Base-by-base conservation (phyloP, 2,888 invertebrate genomes). In the Clunio marinus region DNA sequence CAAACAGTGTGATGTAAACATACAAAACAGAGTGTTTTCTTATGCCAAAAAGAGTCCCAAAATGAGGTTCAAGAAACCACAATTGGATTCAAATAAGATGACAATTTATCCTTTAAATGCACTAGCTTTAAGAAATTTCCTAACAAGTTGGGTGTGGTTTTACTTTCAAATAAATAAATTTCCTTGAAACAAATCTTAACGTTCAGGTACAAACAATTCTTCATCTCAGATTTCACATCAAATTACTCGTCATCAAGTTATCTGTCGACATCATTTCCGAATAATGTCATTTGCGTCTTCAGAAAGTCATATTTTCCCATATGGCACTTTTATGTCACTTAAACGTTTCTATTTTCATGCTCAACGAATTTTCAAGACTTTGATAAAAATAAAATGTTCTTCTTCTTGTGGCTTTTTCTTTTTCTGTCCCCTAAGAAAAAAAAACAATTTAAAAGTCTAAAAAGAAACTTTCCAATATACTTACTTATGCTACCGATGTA, bases 251-350 rank as follows among this genome's bases (percentile, higher is more conserved):
- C 10, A 32, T 10, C 32, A n/a, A n/a, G n/a, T n/a, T n/a, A n/a
- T n/a, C 32, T 32, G 10, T 22, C 22, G 24, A 17, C 55, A n/a
- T 22, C 55, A 22, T 45, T 13, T 45, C 15, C 45, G 45, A 45
- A 22, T 3, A 22, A 51, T 13, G 8, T 22, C 27, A 2, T 57
- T 13, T n/a, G n/a, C n/a, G 57, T 15, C 27, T 27, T 57, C n/a
- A 7, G 10, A 27, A 57, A 57, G 57, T 15, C 57, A 57, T 57
- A 57, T 27, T 57, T 57, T 57, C 20, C 57, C 57, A 57, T 57
- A 57, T 57, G 57, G 27, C 27, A 22, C 55, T 55, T 15, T 22
- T 45, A 22, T 55, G 55, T 55, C 55, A 13, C n/a, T 57, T 57
- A 5, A 27, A 25, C 35, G 4, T 57, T 27, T 57, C 25, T 57